A percentile compares a stretch with the other conserved stretches of the same genome.
These are phyloP conservation scores for Entomyzon cyanotis DNA, from an alignment of 2,113 vertebrate species.

Conservation along the genomic window DNA sequence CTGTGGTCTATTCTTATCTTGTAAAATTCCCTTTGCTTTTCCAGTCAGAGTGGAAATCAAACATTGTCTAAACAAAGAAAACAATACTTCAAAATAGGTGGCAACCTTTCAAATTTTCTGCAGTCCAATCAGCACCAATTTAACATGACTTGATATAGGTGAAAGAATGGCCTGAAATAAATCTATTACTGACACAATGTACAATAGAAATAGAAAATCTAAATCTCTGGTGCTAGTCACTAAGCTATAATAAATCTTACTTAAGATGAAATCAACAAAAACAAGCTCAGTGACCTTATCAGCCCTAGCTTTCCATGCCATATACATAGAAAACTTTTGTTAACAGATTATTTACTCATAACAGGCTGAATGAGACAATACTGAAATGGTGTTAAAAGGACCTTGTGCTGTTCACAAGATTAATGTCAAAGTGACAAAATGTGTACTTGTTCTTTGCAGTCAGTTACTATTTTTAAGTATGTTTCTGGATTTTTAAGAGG, in stretches of 20 bases:
- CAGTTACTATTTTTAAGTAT: neutral
- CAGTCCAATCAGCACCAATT: neutral
- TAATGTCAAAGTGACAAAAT: neutral
- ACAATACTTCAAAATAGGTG: neutral
- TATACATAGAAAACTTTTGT: neutral
- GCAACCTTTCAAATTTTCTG: neutral
- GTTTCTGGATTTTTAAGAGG: neutral
- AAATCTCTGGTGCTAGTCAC: constrained; percentile 22
- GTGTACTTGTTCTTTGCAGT: neutral
- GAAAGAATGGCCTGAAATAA: constrained; percentile 37
- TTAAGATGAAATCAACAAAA: constrained; percentile 51
- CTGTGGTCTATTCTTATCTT: neutral
- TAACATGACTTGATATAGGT: constrained; percentile 25
- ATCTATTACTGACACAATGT: neutral
- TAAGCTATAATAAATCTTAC: constrained; percentile 54
- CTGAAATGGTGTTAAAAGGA: neutral
- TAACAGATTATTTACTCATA: constrained; percentile 13
- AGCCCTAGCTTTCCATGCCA: neutral
- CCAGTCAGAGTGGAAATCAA: neutral
- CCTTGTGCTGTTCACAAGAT: neutral
- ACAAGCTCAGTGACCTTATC: constrained; percentile 46
- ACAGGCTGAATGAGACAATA: neutral
- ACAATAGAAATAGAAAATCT: neutral
- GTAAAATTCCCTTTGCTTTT: neutral
- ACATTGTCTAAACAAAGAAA: neutral